Conservation (phyloP, 2,888 invertebrate genomes). For the Leptopilina drosophilae region DNA sequence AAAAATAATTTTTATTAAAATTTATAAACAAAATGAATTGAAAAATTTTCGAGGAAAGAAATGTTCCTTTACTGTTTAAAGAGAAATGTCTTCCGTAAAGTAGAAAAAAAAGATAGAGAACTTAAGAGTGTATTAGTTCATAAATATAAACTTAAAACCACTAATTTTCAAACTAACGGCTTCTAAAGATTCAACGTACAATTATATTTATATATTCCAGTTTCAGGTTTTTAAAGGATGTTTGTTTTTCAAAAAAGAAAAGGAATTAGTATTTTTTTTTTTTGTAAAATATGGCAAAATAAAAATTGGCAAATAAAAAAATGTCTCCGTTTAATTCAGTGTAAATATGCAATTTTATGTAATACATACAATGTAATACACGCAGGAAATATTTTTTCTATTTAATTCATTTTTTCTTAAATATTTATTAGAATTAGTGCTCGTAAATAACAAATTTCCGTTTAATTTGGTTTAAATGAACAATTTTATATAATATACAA, state of each 20-base stretch:
- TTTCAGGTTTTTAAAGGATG: background rate
- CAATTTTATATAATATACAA: too few relatives aligned
- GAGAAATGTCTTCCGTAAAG: background rate
- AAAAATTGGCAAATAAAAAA: too few relatives aligned
- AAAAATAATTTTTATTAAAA: background rate
- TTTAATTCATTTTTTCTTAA: too few relatives aligned
- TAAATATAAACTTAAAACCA: slow-evolving; percentile 11
- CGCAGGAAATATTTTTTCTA: too few relatives aligned
- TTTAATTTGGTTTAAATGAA: too few relatives aligned
- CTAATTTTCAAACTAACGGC: slow-evolving; percentile 1
- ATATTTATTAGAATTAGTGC: too few relatives aligned
- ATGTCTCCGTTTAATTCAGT: too few relatives aligned
- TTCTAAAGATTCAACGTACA: slow-evolving; percentile 2
- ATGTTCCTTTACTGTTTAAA: background rate
- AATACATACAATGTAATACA: too few relatives aligned
- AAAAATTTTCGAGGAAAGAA: background rate
- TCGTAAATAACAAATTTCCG: too few relatives aligned
- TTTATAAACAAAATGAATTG: background rate
- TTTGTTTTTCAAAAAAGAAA: background rate
- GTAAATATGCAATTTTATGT: too few relatives aligned
- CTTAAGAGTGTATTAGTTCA: background rate
- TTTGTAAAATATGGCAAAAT: background rate
- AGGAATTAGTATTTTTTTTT: background rate
- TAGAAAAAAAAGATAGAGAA: background rate
- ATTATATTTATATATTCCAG: background rate